Percentiles rank a stretch among this genome's conserved stretches.
Conservation (phyloP, 1,140 invertebrate genomes). For the Leptonema lineaticorne region DNA sequence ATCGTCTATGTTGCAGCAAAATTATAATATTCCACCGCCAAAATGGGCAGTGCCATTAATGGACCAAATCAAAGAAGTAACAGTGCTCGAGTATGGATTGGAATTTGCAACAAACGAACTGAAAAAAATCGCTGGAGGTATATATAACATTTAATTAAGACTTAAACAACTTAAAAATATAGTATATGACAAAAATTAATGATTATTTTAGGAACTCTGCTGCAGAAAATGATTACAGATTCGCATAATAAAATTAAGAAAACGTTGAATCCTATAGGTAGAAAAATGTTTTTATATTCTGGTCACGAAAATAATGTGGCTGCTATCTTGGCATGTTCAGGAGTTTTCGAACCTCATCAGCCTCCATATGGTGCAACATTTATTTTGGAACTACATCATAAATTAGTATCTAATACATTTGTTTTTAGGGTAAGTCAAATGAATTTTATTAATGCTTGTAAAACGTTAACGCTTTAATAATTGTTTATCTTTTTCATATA, state of each 20-base stretch:
- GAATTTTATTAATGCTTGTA: background rate
- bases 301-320: constrained; percentile 72
- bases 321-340: constrained; percentile 61
- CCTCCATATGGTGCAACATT: constrained; percentile 58
- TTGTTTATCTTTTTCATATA: constrained; percentile 14
- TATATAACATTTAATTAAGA: too few species aligned
- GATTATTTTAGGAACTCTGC: constrained; percentile 51
- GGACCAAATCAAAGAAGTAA: constrained; percentile 54
- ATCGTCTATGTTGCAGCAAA: constrained; percentile 46
- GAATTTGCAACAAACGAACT: constrained; percentile 51
- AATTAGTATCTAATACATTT: constrained; percentile 27
- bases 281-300: constrained; percentile 61
- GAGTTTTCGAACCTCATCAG: constrained; percentile 61
- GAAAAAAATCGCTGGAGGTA: constrained; percentile 52
- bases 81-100: constrained; percentile 53
- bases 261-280: constrained; percentile 41
- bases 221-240: constrained; percentile 58
- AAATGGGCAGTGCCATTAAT: constrained; percentile 53
- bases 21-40: constrained; percentile 50
- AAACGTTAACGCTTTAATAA: background rate
- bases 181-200: constrained; percentile 5
- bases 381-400: constrained; percentile 49
- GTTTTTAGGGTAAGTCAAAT: constrained; percentile 30
- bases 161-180: too few species aligned
- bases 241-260: constrained; percentile 48